A percentile compares a stretch with the other conserved stretches of the same genome.
phyloP scores from a whole-genome alignment of 2,888 invertebrate genomes.

The Thelaira solivaga region DNA sequence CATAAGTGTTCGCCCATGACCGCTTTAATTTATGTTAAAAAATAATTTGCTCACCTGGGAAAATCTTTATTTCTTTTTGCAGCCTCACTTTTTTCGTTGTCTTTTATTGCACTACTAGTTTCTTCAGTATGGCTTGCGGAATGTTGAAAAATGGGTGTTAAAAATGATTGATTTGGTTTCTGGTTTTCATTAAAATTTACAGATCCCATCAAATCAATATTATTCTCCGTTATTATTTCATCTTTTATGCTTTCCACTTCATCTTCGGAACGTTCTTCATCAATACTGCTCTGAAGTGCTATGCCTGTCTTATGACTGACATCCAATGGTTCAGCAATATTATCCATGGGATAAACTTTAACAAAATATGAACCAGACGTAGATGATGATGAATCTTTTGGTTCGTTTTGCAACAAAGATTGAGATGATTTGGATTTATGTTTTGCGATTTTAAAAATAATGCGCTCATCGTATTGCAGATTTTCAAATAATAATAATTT shows the following conservation, averaged over 20 bases:
- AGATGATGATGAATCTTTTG: conserved; percentile 5
- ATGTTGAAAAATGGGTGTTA: conserved; percentile 46
- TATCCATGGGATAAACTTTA: conserved; percentile 6
- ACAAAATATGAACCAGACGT: conserved; percentile 29
- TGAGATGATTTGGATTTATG: conserved; percentile 59
- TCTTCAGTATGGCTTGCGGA: conserved; percentile 9
- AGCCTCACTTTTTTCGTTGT: neutral
- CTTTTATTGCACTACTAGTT: neutral
- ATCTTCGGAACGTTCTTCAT: conserved; percentile 74
- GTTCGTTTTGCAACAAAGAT: conserved; percentile 65
- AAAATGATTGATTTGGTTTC: conserved; percentile 46
- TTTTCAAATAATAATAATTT: conserved; percentile 72
- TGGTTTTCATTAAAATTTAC: conserved; percentile 64
- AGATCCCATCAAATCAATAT: conserved; percentile 47
- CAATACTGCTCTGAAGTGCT: conserved; percentile 67
- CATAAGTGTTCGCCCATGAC: too few species aligned
- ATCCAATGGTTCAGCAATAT: neutral
- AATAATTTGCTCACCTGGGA: conserved; percentile 67
- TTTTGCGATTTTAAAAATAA: conserved; percentile 64
- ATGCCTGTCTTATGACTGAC: neutral
- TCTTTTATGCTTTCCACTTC: conserved; percentile 73
- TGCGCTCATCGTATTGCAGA: conserved; percentile 66
- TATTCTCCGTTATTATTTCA: conserved; percentile 61
- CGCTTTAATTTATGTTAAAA: neutral
- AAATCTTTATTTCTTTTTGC: conserved; percentile 67